Base-by-base conservation (phyloP, 1,140 invertebrate species). In the Cataglyphis hispanica region DNA sequence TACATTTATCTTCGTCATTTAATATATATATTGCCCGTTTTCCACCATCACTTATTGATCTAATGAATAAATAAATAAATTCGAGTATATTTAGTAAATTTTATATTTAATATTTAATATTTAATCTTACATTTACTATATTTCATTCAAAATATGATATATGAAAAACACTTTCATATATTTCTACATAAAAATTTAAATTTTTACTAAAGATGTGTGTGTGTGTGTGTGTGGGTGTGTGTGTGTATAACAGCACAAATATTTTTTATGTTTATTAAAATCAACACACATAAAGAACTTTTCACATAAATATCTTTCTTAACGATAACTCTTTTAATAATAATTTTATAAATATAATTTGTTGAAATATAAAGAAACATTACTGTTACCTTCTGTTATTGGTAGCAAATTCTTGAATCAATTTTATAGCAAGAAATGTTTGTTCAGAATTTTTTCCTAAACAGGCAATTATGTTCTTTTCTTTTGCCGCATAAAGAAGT, bases 341-440 rank as follows among this genome's bases (percentile, higher is more conserved):
- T 7, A 31, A 53, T 60, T 31, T 10, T 16, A 6, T 61, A 40
- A 66, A 60, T 13, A 31, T 50, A 50, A 50, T 75, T 13, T 76
- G 2, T n/a, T 43, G 10, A 43, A 43, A 11, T 2, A 50, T 50
- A 76, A 31, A 60, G 1, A 76, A 53, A 53, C 7, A 13, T 22
- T 76, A 63, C 50, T 46, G 2, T 92, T 92, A 92, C 94, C 91
- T 93, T 90, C 96, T 91, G 90, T 96, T 95, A 89, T 95, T 93
- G 86, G 95, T 95, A 1, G 96, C 96, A 76, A 96, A 93, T 92
- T 97, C 97, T 95, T 98, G 98, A 61, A 99, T 97, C 19, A 99
- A 95, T 96, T 99, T 98, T 10, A 98, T 96, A 8, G 97, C 97
- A 88, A 99, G 97, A 93, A 99, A 99, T 43, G 97, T 97, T 95